phyloP scores from a whole-genome alignment of 2,797 vertebrate genomes.

The Heliangelus exortis region DNA sequence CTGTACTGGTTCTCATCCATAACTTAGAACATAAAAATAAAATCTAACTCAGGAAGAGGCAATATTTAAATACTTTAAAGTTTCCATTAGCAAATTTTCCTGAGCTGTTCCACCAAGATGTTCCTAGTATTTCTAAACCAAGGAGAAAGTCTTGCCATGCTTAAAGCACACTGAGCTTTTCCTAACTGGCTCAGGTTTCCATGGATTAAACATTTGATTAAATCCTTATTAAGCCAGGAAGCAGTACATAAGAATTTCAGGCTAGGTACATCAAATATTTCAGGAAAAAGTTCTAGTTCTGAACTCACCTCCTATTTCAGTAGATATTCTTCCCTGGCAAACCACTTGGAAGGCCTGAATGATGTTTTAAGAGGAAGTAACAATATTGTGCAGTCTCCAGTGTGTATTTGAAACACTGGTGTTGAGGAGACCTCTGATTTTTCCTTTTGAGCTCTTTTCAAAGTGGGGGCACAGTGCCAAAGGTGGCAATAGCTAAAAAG shows the following conservation, averaged over 20 bases:
- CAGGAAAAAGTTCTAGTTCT: background rate
- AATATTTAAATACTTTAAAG: background rate
- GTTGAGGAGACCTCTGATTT: background rate
- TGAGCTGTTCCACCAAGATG: background rate
- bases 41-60: background rate
- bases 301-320: fast-evolving
- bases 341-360: background rate
- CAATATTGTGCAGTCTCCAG: background rate
- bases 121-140: background rate
- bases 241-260: background rate
- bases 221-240: background rate
- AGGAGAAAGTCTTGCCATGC: background rate
- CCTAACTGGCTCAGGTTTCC: background rate
- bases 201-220: background rate
- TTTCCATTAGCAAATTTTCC: background rate
- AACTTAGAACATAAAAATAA: conserved; percentile 17
- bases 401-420: background rate
- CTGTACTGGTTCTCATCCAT: conserved; percentile 40
- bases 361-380: background rate
- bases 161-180: background rate
- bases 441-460: background rate
- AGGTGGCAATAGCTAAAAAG: background rate
- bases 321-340: background rate
- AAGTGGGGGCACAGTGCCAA: background rate
- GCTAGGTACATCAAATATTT: background rate